Evolutionary conservation across 30 jellyfish, hydroid and myxozoan species (phyloP), one percentile per base, ranked within the genome.

Genomic region (Hydra vulgaris): DNA sequence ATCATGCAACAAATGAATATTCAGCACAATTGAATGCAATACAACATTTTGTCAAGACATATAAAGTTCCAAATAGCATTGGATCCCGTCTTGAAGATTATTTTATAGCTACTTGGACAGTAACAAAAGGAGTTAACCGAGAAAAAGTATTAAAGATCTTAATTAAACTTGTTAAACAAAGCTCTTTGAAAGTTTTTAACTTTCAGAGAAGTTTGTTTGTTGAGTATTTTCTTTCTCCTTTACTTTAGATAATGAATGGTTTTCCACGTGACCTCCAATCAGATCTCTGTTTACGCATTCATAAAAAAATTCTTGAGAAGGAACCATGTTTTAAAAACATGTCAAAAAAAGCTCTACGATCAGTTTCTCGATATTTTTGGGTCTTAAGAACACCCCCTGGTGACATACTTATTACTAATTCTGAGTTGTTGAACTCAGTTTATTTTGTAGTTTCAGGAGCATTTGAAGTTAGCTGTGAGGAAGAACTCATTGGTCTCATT

Each of bases 241-340:
- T 69, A n/a, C 15, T 24, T 69, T 87, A 88, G 96, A 87, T 88
- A 21, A 56, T 88, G 71, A 84, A 79, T 15, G 70, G 55, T 40
- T 90, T 90, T 67, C 97, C 97, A n/a, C 87, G 91, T 54, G 97
- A 85, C 61, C 88, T 90, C 8, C 95, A 86, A 54, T 94, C 97
- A 7, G 97, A 90, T 72, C 88, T 87, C 27, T 75, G 97, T 70
- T 76, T 90, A 18, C 94, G 87, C 71, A 90, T 90, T 26, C 97
- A 90, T 89, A 72, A 78, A 76, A 61, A 66, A n/a, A 88, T 90
- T 19, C 79, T 90, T 81, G 95, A 86, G 25, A 66, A 91, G 40
- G 74, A 73, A 76, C 90, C 88, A 18, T 87, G 73, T 21, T 90
- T 90, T 81, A 27, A 54, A 68, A 27, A 81, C 0, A 89, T 94